Percentiles rank a stretch among this genome's conserved stretches.
Conservation (phyloP, 2,113 vertebrate species). For the Excalfactoria chinensis region DNA sequence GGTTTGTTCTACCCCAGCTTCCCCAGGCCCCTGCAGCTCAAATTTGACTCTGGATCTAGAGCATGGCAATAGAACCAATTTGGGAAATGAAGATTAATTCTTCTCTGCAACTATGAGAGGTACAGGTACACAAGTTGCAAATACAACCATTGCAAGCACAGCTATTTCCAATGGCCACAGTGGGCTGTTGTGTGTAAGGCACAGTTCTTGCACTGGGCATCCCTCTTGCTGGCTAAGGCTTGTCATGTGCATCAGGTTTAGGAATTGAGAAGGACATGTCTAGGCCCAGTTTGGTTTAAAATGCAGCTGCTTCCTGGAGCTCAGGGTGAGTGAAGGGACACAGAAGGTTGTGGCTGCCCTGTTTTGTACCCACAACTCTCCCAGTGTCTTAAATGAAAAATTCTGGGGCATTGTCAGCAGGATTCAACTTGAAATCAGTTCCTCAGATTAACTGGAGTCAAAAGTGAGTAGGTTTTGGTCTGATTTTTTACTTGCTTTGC, state of each 20-base stretch:
- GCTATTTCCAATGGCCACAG: neutral
- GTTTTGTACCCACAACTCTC: neutral
- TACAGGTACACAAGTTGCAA: neutral
- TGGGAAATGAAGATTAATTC: neutral
- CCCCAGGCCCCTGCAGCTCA: neutral
- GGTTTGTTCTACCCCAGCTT: neutral
- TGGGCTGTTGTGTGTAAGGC: neutral
- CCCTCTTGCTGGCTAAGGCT: neutral
- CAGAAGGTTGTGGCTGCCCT: neutral
- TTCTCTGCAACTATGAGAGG: neutral
- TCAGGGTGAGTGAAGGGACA: neutral
- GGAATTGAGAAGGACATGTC: neutral
- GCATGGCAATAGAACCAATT: neutral
- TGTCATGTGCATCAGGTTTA: neutral
- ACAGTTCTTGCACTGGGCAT: neutral
- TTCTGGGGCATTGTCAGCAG: conserved; percentile 13
- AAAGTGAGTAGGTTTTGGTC: conserved; percentile 29
- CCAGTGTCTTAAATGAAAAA: conserved; percentile 1
- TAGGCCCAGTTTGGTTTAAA: conserved; percentile 3
- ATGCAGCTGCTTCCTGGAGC: neutral
- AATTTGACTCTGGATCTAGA: neutral
- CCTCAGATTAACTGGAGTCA: conserved; percentile 25
- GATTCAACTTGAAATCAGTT: conserved; percentile 35
- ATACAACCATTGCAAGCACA: neutral
- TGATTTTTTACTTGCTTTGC: conserved; percentile 26